Base-by-base conservation (phyloP, 2,797 vertebrate genomes). In the Cossypha niveicapilla region DNA sequence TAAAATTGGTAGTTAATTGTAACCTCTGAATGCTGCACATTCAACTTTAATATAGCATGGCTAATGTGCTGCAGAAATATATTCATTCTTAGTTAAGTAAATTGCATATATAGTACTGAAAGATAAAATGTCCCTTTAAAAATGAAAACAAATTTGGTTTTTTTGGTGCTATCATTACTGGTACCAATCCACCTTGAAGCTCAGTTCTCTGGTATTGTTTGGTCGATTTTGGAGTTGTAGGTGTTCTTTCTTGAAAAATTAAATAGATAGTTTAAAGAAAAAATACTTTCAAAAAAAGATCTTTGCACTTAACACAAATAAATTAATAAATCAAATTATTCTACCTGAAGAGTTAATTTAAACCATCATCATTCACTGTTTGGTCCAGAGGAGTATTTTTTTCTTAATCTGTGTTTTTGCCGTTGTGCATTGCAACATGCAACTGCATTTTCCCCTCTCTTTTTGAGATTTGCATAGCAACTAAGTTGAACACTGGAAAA, bases 401-500 rank as follows among this genome's bases (percentile, higher is more conserved):
- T 42, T 50, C 45, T 73, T 27, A 35, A 60, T 77, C 11, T 65
- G 3, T 53, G 34, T 57, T 60, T 60, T 85, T 78, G 56, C 65
- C 41, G 30, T 89, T 63, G 19, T 58, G 13, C 3, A 9, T 63
- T 94, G 51, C 34, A 70, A 61, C 19, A 60, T 66, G 22, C 88
- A 48, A 39, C 17, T n/a, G 35, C 0, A 2, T 53, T 72, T 66
- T 79, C 17, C 18, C 9, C 34, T 81, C 53, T 90, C 32, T 72
- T 74, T 94, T 71, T 82, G 63, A 86, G 45, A 39, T 94, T 95
- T 93, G 58, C 54, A 39, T 65, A 95, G 67, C 70, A 94, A 91
- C 72, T 83, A 56, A 92, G 24, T 39, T 89, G 67, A 96, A 93
- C 79, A 96, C 92, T 70, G 63, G 73, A 94, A 94, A 97, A 95